Evolutionary conservation across 2,797 vertebrate species (phyloP).

Genomic region (Manis pentadactyla): DNA sequence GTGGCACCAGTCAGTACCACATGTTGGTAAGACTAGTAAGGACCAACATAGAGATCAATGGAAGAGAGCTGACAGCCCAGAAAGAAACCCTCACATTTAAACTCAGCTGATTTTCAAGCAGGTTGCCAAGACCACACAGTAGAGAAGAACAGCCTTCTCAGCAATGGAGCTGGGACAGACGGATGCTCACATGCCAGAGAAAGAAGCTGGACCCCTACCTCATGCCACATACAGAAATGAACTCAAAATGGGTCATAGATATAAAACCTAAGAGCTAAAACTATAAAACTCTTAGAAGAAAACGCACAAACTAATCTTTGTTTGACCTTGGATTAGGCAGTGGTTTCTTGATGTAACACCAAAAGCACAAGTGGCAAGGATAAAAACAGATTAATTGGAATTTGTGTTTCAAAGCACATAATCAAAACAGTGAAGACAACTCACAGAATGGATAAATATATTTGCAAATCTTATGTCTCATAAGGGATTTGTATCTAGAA

Average conservation of each 20-base stretch:
- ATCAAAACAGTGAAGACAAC: background rate
- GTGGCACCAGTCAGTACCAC: background rate
- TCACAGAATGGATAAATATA: background rate
- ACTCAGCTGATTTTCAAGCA: background rate
- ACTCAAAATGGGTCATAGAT: background rate
- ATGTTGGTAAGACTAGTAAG: too few relatives aligned
- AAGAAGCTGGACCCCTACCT: background rate
- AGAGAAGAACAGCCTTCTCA: background rate
- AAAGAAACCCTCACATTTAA: background rate
- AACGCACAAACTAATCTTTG: background rate
- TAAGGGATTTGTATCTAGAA: background rate
- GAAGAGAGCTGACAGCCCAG: background rate
- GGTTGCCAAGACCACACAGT: background rate
- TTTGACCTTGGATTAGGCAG: background rate
- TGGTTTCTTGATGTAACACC: background rate
- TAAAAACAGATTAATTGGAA: background rate
- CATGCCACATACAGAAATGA: background rate
- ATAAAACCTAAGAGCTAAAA: background rate
- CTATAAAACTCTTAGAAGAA: background rate
- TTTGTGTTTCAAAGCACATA: background rate
- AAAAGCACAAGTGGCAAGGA: background rate
- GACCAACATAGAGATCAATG: rapidly evolving
- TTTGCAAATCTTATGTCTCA: too few relatives aligned
- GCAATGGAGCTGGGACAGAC: background rate
- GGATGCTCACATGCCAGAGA: background rate